phyloP scores from a whole-genome alignment of 2,888 invertebrate species.

The Agrenia bidenticulata region DNA sequence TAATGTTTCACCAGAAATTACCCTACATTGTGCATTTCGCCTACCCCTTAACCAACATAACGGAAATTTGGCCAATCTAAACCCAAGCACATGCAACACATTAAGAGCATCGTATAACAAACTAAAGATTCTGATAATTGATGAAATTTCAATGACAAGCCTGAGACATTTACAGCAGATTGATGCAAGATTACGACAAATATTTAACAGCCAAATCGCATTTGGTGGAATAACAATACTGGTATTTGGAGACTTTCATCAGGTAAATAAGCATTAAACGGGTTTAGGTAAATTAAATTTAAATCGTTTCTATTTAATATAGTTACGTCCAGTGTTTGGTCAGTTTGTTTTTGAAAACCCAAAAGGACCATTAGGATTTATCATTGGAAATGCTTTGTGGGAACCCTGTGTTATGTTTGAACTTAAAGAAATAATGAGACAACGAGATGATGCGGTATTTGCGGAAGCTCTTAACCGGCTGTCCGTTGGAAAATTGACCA shows the following conservation, averaged over 20 bases:
- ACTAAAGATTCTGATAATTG: background rate
- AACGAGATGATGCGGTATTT: slow-evolving; percentile 36
- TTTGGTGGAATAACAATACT: too few species aligned
- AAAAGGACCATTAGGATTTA: background rate
- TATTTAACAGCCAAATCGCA: too few species aligned
- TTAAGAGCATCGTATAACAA: too few species aligned
- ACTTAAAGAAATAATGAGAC: slow-evolving; percentile 41
- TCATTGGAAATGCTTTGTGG: slow-evolving; percentile 23
- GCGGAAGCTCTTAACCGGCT: slow-evolving; percentile 37
- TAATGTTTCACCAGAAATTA: too few species aligned
- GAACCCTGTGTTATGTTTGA: slow-evolving; percentile 24
- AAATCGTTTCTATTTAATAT: too few species aligned
- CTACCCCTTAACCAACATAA: slow-evolving; percentile 26
- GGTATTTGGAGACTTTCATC: too few species aligned
- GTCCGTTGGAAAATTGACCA: slow-evolving; percentile 29
- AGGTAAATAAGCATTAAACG: too few species aligned
- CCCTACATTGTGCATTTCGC: slow-evolving; percentile 14
- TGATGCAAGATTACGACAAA: background rate
- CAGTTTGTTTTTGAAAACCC: slow-evolving; percentile 20
- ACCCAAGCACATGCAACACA: too few species aligned
- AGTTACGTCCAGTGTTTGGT: slow-evolving; percentile 44
- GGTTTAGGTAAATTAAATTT: too few species aligned
- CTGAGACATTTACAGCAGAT: background rate
- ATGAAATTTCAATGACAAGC: slow-evolving; percentile 4
- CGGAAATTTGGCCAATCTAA: background rate